These are phyloP conservation scores for Ectemnius lituratus DNA, from an alignment of 2,888 invertebrate genomes.

Conservation along the genomic window DNA sequence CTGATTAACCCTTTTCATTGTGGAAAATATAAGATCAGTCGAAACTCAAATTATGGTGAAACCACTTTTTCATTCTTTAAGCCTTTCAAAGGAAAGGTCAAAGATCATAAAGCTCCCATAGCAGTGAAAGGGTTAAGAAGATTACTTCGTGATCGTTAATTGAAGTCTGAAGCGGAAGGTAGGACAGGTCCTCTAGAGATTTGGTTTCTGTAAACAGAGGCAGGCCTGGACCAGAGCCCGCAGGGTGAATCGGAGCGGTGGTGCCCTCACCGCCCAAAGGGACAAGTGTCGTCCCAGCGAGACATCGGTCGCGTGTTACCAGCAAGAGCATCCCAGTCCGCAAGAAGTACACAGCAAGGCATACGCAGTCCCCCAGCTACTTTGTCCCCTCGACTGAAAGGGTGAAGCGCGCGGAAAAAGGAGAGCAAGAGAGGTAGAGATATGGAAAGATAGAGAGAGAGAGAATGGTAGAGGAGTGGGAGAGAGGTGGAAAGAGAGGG, in stretches of 20 bases:
- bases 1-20: no score
- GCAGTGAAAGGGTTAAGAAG: no score
- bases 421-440: neutral
- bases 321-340: conserved; percentile 43
- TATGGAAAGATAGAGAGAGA: neutral
- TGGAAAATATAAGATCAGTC: no score
- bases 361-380: conserved; percentile 36
- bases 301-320: conserved; percentile 56
- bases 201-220: conserved; percentile 73
- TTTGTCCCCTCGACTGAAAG: conserved; percentile 33
- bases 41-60: no score
- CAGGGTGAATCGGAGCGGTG: conserved; percentile 80
- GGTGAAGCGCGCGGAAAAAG: neutral
- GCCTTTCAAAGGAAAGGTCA: no score
- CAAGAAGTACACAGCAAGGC: conserved; percentile 27
- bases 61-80: no score
- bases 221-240: conserved; percentile 82
- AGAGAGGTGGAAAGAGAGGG: neutral
- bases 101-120: no score
- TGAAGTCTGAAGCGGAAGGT: no score
- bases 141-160: no score
- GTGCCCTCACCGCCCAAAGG: conserved; percentile 74
- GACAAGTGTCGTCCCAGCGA: conserved; percentile 11
- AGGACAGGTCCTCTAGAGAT: no score
- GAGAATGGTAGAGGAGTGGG: neutral